Base-by-base conservation (phyloP, 2,888 invertebrate species). In the Drosophila quasianomalipes region DNA sequence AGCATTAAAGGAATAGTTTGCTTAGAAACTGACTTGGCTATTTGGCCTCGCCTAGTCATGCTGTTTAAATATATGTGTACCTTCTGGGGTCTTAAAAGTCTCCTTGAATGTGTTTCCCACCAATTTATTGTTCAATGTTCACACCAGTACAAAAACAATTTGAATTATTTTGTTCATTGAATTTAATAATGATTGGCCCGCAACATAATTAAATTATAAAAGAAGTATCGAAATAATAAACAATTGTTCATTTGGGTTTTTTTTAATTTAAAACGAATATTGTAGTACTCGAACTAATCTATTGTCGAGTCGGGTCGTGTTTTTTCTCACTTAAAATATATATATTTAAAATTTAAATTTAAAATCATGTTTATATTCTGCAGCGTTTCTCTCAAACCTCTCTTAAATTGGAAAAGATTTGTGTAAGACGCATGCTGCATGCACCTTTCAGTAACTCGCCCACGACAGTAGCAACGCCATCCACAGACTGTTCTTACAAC, bases 391-490 rank as follows among this genome's bases (percentile, higher is more conserved):
- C 28, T n/a, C n/a, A n/a, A 39, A 26, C 4, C 28, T n/a, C 2
- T 4, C 16, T 6, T 6, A 44, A 44, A 31, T 44, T 44, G 58
- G 14, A 44, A 58, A 31, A 44, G 19, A 44, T 31, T 39, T 39
- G 19, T 33, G 3, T 6, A 31, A 58, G 30, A 44, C 22, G 39
- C 10, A 44, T 54, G 55, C 37, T 10, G 39, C 10, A 55, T 63
- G 51, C 49, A 73, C 26, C 39, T 52, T 33, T 22, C 33, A 31
- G 31, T 33, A 52, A 35, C 39, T 63, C 74, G 69, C 62, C 74
- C 69, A 74, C 69, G 51, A 62, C 58, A 66, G 54, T 47, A 31
- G 44, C 57, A 41, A 44, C 59, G 22, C 26, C 73, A 60, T 5
- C 31, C 53, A 9, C 33, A 41, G 51, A 22, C 26, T 68, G 30